phyloP scores from a whole-genome alignment of 1,140 invertebrate species.

The Temnothorax curvispinosus region DNA sequence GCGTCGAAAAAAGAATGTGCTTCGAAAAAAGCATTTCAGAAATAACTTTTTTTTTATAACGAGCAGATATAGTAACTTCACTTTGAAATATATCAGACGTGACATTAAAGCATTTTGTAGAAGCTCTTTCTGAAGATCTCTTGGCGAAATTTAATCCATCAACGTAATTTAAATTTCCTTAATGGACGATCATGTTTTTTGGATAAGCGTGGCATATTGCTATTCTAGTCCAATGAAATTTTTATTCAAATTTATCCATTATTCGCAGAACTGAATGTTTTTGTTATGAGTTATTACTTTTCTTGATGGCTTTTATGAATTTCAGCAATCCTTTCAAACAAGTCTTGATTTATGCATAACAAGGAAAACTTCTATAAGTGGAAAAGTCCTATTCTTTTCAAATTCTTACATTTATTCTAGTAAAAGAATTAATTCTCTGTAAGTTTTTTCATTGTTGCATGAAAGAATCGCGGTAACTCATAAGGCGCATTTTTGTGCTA shows the following conservation, averaged over 20 bases:
- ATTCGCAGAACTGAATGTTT: background rate
- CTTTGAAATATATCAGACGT: background rate
- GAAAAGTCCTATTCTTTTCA: background rate
- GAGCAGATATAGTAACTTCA: background rate
- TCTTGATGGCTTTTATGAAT: background rate
- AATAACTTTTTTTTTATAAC: background rate
- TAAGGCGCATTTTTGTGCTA: background rate
- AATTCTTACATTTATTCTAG: background rate
- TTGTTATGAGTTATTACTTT: background rate
- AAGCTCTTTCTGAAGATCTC: background rate
- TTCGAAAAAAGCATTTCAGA: background rate
- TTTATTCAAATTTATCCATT: background rate
- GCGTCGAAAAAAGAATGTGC: background rate
- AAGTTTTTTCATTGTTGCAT: background rate
- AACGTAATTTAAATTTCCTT: background rate
- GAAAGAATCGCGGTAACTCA: background rate
- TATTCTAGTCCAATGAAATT: background rate
- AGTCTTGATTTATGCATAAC: background rate
- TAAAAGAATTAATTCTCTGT: background rate
- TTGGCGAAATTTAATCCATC: slow-evolving; percentile 9
- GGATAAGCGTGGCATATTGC: background rate
- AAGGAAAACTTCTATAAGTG: background rate
- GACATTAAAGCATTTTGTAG: background rate
- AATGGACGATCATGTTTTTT: background rate
- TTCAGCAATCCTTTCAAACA: background rate